phyloP scores from a whole-genome alignment of 2,888 invertebrate species.

The Petrophora chlorosata region DNA sequence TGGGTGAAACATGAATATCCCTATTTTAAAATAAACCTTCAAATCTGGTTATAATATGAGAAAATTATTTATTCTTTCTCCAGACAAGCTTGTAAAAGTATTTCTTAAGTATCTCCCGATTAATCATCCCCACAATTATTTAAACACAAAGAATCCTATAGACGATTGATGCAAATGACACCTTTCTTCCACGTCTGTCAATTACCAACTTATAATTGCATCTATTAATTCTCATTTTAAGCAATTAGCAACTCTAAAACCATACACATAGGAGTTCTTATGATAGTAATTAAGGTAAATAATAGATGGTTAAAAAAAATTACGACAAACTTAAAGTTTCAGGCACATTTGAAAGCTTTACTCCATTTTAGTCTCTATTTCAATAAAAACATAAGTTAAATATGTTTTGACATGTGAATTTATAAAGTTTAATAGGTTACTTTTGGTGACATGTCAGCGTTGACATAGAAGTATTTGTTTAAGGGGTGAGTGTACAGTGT shows the following conservation, averaged over 20 bases:
- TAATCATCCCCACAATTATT: conserved; percentile 57
- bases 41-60: background rate
- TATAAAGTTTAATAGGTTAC: conserved; percentile 29
- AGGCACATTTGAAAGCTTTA: background rate
- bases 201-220: conserved; percentile 3
- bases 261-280: background rate
- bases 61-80: background rate
- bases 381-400: background rate
- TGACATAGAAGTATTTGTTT: conserved; percentile 74
- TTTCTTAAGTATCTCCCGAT: conserved; percentile 26
- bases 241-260: background rate
- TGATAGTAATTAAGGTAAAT: background rate
- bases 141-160: conserved; percentile 65
- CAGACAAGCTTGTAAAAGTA: background rate
- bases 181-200: conserved; percentile 49
- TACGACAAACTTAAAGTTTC: background rate
- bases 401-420: background rate
- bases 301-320: background rate
- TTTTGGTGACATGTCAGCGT: conserved; percentile 66
- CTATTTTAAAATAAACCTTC: too few species aligned
- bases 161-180: conserved; percentile 78
- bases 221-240: background rate
- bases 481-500: conserved; percentile 59
- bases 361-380: background rate
- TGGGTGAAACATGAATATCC: too few species aligned